These are phyloP conservation scores for Neolamprologus toae DNA, from an alignment of 2,113 vertebrate species.

Conservation along the genomic window DNA sequence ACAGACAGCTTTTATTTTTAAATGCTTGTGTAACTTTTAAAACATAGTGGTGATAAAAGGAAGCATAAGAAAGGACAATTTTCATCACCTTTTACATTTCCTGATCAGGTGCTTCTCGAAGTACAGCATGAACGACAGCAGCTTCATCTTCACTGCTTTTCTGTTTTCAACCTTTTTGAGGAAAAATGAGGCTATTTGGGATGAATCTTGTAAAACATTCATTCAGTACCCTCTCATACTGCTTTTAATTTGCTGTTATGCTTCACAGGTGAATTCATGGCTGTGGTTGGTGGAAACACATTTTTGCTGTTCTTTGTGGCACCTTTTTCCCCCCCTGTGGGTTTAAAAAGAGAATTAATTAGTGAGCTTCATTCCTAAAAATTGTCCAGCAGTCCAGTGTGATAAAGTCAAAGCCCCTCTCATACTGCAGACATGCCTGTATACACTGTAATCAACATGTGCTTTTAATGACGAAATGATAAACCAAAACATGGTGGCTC, in stretches of 20 bases:
- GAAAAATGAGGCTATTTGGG: background rate
- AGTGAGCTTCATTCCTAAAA: fast-evolving
- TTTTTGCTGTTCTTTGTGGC: background rate
- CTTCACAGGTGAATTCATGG: background rate
- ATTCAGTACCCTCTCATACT: background rate
- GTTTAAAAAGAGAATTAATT: background rate
- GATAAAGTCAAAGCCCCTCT: fast-evolving
- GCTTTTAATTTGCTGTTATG: background rate
- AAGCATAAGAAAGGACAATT: background rate
- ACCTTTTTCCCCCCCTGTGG: fast-evolving
- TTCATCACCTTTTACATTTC: background rate
- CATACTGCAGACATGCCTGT: background rate
- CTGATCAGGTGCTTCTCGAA: background rate
- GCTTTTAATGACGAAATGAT: background rate
- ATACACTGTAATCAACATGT: background rate
- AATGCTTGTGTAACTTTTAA: background rate
- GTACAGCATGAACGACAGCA: background rate
- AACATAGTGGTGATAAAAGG: background rate
- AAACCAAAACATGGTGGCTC: background rate
- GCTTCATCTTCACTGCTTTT: background rate
- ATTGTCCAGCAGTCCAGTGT: background rate
- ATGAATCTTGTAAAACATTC: background rate
- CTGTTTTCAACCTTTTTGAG: fast-evolving
- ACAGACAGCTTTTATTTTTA: background rate
- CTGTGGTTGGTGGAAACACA: background rate